Evolutionary conservation across 1,140 invertebrate species (phyloP).

Genomic region (Neotoxoptera formosana): DNA sequence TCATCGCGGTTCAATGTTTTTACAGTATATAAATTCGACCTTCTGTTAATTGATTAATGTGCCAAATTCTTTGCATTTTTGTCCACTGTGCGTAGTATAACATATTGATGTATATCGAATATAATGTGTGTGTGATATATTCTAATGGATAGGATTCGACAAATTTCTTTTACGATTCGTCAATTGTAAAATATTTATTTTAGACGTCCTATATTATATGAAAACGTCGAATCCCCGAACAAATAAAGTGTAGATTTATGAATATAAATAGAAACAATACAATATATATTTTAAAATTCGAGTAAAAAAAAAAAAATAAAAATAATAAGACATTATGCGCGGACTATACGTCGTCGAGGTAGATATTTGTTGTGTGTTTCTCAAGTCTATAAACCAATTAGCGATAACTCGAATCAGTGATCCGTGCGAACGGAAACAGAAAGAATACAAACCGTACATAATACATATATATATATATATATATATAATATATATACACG

Average conservation of each 20-base stretch:
- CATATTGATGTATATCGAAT: not conserved
- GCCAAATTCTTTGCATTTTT: conserved; percentile 32
- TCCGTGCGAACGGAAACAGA: not conserved
- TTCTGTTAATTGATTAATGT: conserved; percentile 43
- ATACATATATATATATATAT: not conserved
- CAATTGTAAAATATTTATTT: not conserved
- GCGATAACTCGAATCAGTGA: not conserved
- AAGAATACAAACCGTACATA: not conserved
- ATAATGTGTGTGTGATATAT: not conserved
- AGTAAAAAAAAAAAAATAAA: not conserved
- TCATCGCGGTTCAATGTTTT: conserved; percentile 27
- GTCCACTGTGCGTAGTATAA: not conserved
- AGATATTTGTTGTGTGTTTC: not conserved
- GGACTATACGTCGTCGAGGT: not conserved
- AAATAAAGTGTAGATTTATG: not conserved
- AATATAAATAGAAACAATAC: not conserved
- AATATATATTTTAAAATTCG: not conserved
- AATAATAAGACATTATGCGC: not conserved
- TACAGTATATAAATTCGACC: not conserved
- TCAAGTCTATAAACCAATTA: not conserved
- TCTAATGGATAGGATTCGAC: not conserved
- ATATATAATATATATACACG: not conserved
- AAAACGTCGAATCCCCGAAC: not conserved
- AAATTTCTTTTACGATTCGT: not conserved
- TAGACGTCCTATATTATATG: not conserved